These are phyloP conservation scores for Equus quagga DNA, from an alignment of 2,113 vertebrate species.

Conservation along the genomic window DNA sequence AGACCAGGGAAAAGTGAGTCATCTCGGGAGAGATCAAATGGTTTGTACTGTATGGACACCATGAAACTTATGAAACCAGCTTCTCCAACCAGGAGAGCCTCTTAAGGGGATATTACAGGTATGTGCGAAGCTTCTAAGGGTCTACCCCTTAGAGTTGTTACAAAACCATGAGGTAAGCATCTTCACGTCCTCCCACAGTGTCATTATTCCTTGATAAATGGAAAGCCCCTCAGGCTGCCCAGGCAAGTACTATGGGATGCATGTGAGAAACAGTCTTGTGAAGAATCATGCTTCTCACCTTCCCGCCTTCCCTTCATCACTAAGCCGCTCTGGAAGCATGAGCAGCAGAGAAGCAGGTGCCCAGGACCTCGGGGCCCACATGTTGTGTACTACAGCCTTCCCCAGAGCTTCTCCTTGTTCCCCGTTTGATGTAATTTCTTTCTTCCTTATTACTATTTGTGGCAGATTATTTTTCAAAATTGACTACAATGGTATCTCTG, in stretches of 20 bases:
- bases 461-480: neutral
- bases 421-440: neutral
- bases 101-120: too few species aligned
- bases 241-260: rapidly evolving
- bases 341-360: neutral
- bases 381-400: neutral
- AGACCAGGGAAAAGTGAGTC: neutral
- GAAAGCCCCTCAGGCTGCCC: neutral
- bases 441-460: neutral
- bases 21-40: neutral
- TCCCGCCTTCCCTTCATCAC: neutral
- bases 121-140: too few species aligned
- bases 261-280: neutral
- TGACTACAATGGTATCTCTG: neutral
- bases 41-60: neutral
- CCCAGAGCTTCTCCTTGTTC: neutral
- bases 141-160: neutral
- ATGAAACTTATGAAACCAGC: neutral
- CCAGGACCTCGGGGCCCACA: neutral
- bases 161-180: neutral
- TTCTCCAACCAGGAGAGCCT: neutral
- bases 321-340: neutral
- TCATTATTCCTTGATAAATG: neutral
- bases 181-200: neutral
- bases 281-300: neutral